Base-by-base conservation (phyloP, 2,888 invertebrate species). In the Phortica magna region DNA sequence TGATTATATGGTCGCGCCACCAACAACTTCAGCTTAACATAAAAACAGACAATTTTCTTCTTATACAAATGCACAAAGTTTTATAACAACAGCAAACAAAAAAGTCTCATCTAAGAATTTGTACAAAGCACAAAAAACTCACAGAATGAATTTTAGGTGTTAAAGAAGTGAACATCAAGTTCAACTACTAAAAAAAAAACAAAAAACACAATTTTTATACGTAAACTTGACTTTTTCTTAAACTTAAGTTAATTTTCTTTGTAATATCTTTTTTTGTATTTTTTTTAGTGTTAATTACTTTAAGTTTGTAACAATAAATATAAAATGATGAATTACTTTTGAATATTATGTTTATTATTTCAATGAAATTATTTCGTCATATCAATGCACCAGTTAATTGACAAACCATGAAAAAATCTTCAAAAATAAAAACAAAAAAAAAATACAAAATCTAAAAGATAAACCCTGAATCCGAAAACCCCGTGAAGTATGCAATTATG, bases 1-100 rank as follows among this genome's bases (percentile, higher is more conserved):
- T 90, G 94, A 94, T 93, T 94, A 93, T 92, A 92, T 94, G 92
- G 93, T 94, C 91, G 93, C 93, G 83, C 93, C 93, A 90, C 92
- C 93, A 89, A 92, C 93, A 89, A 93, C 83, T 72, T 75, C 89
- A 41, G 81, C 85, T 86, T 82, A 86, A 80, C 85, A 85, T 82
- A 86, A 80, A 82, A 80, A 76, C 48, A 64, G 42, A 48, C 57
- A 39, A 68, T 77, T 65, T 41, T 22, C 39, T 74, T 64, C 73
- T 31, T 71, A 71, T 73, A 74, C 79, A 61, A 48, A 73, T 73
- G 43, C 59, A 48, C 48, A 48, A 48, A 48, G 10, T 12, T 48
- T 48, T n/a, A 53, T 53, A n/a, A 10, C 10, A 53, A 53, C 10
- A 14, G 7, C 53, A n/a, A 53, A 59, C n/a, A 59, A 59, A n/a